Conservation (phyloP, 1,140 invertebrate genomes). For the Bombus superbus region DNA sequence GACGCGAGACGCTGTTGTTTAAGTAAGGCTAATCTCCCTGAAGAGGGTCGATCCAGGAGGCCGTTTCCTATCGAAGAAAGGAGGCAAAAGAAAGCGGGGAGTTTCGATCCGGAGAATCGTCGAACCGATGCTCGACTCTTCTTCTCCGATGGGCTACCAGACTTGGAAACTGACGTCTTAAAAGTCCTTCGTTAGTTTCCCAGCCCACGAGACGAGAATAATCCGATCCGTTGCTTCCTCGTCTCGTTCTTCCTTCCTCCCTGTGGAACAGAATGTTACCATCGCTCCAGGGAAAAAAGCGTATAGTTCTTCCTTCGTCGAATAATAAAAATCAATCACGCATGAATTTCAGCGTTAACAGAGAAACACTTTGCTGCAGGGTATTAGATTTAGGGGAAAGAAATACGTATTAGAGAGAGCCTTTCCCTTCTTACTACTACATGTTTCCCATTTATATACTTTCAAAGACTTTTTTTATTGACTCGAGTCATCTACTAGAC, state of each 20-base stretch:
- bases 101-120: conserved; percentile 56
- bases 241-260: not conserved
- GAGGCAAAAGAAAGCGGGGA: conserved; percentile 46
- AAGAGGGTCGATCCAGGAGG: conserved; percentile 41
- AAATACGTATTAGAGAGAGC: not conserved
- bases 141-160: conserved; percentile 48
- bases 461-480: not conserved
- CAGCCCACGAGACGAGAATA: conserved; percentile 63
- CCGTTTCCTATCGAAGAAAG: conserved; percentile 36
- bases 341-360: conserved; percentile 32
- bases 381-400: not conserved
- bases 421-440: not conserved
- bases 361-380: conserved; percentile 10
- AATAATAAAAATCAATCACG: conserved; percentile 45
- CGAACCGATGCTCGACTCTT: conserved; percentile 48
- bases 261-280: not conserved
- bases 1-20: conserved; percentile 53
- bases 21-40: conserved; percentile 64
- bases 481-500: not conserved
- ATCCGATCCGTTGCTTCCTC: conserved; percentile 61
- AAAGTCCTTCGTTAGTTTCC: conserved; percentile 73
- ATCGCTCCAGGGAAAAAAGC: conserved; percentile 4
- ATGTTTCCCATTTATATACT: not conserved
- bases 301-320: not conserved
- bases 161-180: conserved; percentile 64